Evolutionary conservation across 2,113 vertebrate genomes (phyloP).

Genomic region (Chaenocephalus aceratus): DNA sequence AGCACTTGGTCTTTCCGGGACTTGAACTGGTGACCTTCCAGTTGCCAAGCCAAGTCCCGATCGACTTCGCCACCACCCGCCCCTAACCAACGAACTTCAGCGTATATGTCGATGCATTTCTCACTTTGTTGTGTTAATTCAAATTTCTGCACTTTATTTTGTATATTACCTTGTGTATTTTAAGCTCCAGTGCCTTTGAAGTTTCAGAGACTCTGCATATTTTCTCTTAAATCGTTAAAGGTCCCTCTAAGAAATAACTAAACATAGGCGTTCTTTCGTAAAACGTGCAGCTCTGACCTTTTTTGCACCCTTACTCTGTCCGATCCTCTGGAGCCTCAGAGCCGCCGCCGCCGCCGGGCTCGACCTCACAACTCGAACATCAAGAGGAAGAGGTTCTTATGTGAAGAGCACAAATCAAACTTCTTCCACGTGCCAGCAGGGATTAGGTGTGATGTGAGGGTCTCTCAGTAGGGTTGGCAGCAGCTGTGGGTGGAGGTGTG

Average conservation of each 20-base stretch:
- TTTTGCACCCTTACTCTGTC: too few relatives aligned
- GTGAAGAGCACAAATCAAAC: slow-evolving; percentile 16
- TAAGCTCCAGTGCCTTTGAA: not conserved
- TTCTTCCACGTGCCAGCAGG: slow-evolving; percentile 34
- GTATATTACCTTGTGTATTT: not conserved
- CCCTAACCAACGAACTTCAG: too few relatives aligned
- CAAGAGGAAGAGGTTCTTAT: not conserved
- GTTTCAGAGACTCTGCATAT: not conserved
- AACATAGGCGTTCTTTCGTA: not conserved
- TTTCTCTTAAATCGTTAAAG: not conserved
- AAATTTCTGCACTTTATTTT: not conserved
- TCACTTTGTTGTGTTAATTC: not conserved
- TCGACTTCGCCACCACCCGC: too few relatives aligned
- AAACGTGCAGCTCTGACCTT: not conserved
- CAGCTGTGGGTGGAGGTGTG: too few relatives aligned
- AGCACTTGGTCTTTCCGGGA: too few relatives aligned
- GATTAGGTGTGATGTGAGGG: slow-evolving; percentile 28
- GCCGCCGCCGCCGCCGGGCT: not conserved
- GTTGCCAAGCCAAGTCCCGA: too few relatives aligned
- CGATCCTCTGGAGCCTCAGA: not conserved
- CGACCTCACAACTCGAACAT: slow-evolving; percentile 10
- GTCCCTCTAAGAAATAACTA: not conserved
- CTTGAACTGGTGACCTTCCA: too few relatives aligned
- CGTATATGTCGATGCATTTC: too few relatives aligned
- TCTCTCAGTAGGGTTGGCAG: not conserved